Conservation (phyloP, 2,888 invertebrate genomes). For the Drosophila testacea region DNA sequence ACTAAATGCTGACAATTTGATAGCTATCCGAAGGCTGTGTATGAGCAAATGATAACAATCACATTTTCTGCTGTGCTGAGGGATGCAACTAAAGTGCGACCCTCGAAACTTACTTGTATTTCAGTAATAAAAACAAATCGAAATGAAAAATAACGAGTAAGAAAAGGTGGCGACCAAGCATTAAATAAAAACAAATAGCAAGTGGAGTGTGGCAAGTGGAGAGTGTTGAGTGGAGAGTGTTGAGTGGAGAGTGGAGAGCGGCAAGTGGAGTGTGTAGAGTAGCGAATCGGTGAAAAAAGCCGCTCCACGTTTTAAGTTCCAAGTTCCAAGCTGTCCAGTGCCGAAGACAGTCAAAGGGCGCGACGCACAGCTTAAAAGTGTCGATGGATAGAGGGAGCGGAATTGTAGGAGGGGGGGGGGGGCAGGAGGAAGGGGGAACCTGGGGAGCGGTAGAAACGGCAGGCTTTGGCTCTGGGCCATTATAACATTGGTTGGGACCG, state of each 20-base stretch:
- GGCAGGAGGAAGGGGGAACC: neutral
- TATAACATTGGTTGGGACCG: conserved; percentile 54
- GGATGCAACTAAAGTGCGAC: neutral
- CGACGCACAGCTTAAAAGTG: conserved; percentile 52
- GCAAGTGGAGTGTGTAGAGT: conserved; percentile 5
- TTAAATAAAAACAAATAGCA: conserved; percentile 59
- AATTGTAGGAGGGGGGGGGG: no score
- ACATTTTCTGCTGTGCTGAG: neutral
- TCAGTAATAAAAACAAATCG: conserved; percentile 3
- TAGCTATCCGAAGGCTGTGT: neutral
- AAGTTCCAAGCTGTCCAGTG: conserved; percentile 41
- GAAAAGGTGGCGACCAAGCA: conserved; percentile 37
- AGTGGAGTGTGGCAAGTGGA: conserved; percentile 11
- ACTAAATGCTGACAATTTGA: neutral
- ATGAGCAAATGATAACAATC: neutral
- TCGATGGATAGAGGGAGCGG: no score
- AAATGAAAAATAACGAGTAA: conserved; percentile 1
- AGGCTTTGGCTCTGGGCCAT: conserved; percentile 59
- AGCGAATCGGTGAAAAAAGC: conserved; percentile 8
- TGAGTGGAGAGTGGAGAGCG: conserved; percentile 6
- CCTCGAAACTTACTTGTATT: conserved; percentile 7
- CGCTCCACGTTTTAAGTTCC: conserved; percentile 43
- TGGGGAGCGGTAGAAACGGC: neutral
- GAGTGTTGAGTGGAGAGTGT: conserved; percentile 5
- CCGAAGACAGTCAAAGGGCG: conserved; percentile 64